These are phyloP conservation scores for Labeo calbasu DNA, from an alignment of 2,797 vertebrate genomes.

Conservation along the genomic window DNA sequence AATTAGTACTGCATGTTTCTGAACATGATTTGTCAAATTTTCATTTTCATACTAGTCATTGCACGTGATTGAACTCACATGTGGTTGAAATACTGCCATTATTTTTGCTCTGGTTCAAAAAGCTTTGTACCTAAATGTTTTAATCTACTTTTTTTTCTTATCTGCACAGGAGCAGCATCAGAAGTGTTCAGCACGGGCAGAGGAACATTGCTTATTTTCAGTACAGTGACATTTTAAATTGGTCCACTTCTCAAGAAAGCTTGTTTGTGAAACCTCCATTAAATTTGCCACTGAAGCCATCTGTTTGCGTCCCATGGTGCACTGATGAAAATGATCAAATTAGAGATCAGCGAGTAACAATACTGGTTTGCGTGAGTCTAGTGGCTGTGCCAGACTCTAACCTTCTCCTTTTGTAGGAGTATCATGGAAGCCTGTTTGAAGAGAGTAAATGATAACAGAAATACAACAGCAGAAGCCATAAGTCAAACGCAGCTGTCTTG, in stretches of 20 bases:
- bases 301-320: constrained; percentile 52
- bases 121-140: not conserved
- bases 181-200: not conserved
- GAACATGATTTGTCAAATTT: not conserved
- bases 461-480: not conserved
- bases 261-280: constrained; percentile 53
- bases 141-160: not conserved
- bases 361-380: constrained; percentile 32
- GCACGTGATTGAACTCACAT: no score
- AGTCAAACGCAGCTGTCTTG: constrained; percentile 5
- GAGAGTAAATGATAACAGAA: constrained; percentile 30
- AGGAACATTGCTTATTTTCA: constrained; percentile 34
- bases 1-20: not conserved
- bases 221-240: constrained; percentile 44
- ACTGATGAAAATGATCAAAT: constrained; percentile 56
- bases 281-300: constrained; percentile 51
- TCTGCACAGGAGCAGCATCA: not conserved
- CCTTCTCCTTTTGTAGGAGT: not conserved
- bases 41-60: not conserved
- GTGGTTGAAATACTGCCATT: not conserved
- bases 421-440: constrained; percentile 9
- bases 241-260: constrained; percentile 47
- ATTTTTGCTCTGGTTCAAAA: not conserved
- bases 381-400: constrained; percentile 4
- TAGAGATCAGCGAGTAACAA: constrained; percentile 49